Conservation (phyloP, 1,140 invertebrate species). For the Lepidurus couesii region DNA sequence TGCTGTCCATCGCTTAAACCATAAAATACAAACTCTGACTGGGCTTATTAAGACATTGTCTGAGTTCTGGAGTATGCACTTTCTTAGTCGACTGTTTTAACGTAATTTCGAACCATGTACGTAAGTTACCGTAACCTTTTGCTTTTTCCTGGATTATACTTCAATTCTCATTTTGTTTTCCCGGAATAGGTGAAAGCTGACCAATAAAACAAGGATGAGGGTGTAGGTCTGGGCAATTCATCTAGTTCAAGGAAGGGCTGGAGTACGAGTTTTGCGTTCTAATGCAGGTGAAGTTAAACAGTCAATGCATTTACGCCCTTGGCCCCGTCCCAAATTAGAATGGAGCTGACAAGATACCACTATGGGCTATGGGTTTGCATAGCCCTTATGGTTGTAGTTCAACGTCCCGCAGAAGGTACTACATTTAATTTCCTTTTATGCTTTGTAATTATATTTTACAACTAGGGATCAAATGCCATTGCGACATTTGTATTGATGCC, state of each 20-base stretch:
- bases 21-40: background rate
- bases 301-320: background rate
- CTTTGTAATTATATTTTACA: slow-evolving; percentile 36
- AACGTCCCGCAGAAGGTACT: background rate
- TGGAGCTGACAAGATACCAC: background rate
- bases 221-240: background rate
- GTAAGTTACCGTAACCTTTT: no score
- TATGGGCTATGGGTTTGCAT: background rate
- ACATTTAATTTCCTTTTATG: background rate
- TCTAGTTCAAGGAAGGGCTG: background rate
- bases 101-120: no score
- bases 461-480: slow-evolving; percentile 64
- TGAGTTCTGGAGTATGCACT: no score
- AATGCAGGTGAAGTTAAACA: background rate
- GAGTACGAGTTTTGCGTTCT: background rate
- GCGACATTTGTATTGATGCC: slow-evolving; percentile 66
- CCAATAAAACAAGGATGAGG: background rate
- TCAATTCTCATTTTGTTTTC: no score
- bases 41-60: no score
- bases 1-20: background rate
- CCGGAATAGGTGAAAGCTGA: background rate
- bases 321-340: background rate
- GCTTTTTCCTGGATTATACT: no score
- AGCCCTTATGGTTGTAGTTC: background rate
- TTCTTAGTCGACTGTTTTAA: no score